Conservation (phyloP, 2,797 vertebrate species). For the Cheirogaleus major region DNA sequence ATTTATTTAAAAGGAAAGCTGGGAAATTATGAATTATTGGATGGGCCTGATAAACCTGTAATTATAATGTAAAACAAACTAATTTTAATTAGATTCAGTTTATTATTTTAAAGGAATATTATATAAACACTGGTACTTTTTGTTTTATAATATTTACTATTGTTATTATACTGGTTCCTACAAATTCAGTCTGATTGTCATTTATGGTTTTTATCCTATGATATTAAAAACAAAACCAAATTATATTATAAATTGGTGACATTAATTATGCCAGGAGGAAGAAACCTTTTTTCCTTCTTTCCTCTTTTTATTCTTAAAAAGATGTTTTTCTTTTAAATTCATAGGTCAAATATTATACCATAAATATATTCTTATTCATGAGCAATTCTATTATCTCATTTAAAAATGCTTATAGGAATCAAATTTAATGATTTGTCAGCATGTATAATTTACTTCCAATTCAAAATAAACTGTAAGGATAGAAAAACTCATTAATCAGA, state of each 20-base stretch:
- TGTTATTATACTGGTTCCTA: neutral
- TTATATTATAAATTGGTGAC: neutral
- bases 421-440: constrained; percentile 31
- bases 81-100: constrained; percentile 19
- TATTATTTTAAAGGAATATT: constrained; percentile 26
- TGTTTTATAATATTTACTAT: constrained; percentile 13
- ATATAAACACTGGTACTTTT: neutral
- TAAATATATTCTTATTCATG: neutral
- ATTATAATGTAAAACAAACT: neutral
- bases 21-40: neutral
- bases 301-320: neutral
- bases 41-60: neutral
- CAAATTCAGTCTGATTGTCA: constrained; percentile 18
- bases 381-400: constrained; percentile 19
- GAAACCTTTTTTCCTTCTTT: neutral
- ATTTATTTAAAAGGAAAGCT: neutral
- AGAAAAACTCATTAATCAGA: constrained; percentile 36
- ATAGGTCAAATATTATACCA: neutral
- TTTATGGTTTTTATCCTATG: neutral
- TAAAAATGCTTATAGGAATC: constrained; percentile 25
- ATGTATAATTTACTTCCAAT: constrained; percentile 14
- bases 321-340: constrained; percentile 24
- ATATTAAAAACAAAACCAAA: neutral
- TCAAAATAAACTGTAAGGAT: constrained; percentile 25
- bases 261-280: constrained; percentile 1